Evolutionary conservation across 1,140 invertebrate species (phyloP).

Genomic region (Aphelinus atriplicis): DNA sequence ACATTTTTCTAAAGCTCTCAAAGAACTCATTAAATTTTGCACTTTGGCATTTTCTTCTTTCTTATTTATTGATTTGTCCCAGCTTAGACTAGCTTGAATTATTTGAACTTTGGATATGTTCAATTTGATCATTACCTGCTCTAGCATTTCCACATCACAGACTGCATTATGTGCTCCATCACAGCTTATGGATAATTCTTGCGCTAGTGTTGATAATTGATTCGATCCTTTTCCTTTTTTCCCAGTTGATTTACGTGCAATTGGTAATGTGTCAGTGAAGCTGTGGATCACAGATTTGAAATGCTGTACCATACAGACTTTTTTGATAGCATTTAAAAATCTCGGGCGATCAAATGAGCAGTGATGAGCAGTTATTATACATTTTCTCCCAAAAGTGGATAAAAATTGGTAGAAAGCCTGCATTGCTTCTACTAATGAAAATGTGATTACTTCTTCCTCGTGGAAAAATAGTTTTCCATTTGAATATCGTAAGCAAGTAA

Average conservation of each 20-base stretch:
- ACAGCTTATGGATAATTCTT: no score
- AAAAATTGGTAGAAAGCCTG: no score
- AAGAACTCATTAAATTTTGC: neutral
- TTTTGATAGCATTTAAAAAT: conserved; percentile 29
- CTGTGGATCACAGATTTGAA: conserved; percentile 30
- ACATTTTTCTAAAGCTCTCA: neutral
- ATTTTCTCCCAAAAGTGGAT: no score
- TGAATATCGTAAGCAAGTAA: conserved; percentile 23
- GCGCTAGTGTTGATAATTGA: no score
- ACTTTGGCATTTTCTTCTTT: no score
- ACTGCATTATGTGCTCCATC: no score
- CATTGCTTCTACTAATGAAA: conserved; percentile 31
- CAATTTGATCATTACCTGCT: no score
- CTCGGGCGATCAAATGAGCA: neutral
- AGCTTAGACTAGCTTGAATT: neutral
- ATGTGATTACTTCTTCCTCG: conserved; percentile 8
- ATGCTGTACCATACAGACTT: conserved; percentile 24
- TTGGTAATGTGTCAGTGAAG: conserved; percentile 35
- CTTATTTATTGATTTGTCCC: no score
- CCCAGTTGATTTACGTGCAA: conserved; percentile 17
- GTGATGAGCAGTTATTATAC: no score
- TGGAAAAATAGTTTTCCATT: conserved; percentile 23
- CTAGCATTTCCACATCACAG: neutral
- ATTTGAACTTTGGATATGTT: neutral
- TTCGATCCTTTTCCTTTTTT: conserved; percentile 1